A percentile compares a stretch with the other conserved stretches of the same genome.
These are phyloP conservation scores for Chironomus tentans DNA, from an alignment of 2,888 invertebrate species.

Conservation along the genomic window DNA sequence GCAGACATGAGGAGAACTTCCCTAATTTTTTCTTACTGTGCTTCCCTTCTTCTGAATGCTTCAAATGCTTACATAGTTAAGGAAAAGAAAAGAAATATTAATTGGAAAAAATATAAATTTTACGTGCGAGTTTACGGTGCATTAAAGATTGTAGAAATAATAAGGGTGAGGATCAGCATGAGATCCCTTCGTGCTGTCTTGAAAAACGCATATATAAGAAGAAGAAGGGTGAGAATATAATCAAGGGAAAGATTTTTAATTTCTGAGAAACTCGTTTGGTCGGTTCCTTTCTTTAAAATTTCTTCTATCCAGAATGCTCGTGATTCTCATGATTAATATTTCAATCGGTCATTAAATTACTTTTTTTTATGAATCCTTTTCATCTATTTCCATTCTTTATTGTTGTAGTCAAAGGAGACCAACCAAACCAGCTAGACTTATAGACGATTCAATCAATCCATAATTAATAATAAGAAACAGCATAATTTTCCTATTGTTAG, in stretches of 20 bases:
- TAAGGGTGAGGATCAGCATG: background rate
- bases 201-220: background rate
- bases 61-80: background rate
- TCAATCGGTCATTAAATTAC: constrained; percentile 1
- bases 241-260: background rate
- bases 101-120: background rate
- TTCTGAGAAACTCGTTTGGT: constrained; percentile 1
- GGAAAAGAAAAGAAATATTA: background rate
- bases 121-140: no score
- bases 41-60: no score
- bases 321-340: background rate
- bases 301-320: background rate
- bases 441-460: constrained; percentile 7
- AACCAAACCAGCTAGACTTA: background rate
- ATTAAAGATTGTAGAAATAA: background rate
- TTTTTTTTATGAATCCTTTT: background rate
- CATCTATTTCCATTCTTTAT: background rate
- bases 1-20: background rate
- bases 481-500: constrained; percentile 1
- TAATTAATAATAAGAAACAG: constrained; percentile 3
- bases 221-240: background rate
- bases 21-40: no score
- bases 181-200: background rate
- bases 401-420: background rate
- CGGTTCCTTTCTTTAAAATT: background rate